phyloP scores from a whole-genome alignment of 1,140 invertebrate genomes.

The Trachelipus rathkii region DNA sequence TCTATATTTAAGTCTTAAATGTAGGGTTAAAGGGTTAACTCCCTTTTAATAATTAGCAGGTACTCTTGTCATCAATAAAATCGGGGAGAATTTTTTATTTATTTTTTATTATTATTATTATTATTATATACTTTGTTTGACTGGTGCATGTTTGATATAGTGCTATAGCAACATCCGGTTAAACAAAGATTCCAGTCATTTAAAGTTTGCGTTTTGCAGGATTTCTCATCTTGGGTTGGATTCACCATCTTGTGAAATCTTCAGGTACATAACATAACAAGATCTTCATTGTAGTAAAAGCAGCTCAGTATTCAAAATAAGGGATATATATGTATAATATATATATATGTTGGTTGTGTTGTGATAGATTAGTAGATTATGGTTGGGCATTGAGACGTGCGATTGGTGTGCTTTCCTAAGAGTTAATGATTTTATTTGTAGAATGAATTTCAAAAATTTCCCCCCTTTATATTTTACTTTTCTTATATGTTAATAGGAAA shows the following conservation, averaged over 20 bases:
- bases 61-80: conserved; percentile 32
- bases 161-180: conserved; percentile 27
- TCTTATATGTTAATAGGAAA: too few species aligned
- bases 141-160: conserved; percentile 45
- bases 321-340: too few species aligned
- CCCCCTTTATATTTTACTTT: too few species aligned
- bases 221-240: conserved; percentile 34
- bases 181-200: conserved; percentile 30
- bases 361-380: too few species aligned
- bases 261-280: conserved; percentile 33
- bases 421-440: too few species aligned
- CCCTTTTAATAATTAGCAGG: conserved; percentile 35
- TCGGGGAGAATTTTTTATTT: conserved; percentile 6
- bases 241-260: conserved; percentile 35
- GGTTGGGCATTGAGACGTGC: too few species aligned
- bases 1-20: not conserved
- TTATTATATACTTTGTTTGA: conserved; percentile 33
- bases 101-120: not conserved
- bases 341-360: too few species aligned
- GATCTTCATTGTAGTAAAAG: not conserved
- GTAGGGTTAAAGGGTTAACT: conserved; percentile 3
- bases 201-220: conserved; percentile 45
- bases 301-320: too few species aligned
- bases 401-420: too few species aligned
- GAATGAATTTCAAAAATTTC: too few species aligned